Evolutionary conservation across 2,797 vertebrate genomes (phyloP).

Genomic region (Etheostoma perlongum): DNA sequence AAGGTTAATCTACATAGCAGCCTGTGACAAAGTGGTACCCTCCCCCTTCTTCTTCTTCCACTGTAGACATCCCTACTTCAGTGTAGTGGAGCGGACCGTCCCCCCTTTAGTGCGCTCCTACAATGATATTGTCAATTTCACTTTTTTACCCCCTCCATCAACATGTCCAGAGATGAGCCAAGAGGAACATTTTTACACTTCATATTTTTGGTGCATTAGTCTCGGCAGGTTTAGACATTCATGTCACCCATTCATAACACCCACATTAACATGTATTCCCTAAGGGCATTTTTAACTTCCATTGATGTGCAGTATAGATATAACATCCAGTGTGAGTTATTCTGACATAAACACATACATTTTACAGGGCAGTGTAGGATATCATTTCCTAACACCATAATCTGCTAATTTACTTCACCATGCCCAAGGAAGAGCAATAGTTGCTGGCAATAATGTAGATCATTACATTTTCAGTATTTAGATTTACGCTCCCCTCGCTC

Average conservation of each 20-base stretch:
- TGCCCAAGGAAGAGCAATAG: conserved; percentile 66
- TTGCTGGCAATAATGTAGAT: conserved; percentile 70
- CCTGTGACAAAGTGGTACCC: conserved; percentile 95
- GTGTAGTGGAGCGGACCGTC: conserved; percentile 84
- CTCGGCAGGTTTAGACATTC: conserved; percentile 41
- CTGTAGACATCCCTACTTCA: conserved; percentile 85
- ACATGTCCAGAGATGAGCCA: conserved; percentile 74
- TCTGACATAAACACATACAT: conserved; percentile 49
- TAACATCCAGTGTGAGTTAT: conserved; percentile 40
- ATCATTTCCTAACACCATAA: conserved; percentile 64
- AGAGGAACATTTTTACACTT: conserved; percentile 57
- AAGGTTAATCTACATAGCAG: conserved; percentile 97
- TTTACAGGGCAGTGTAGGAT: conserved; percentile 49
- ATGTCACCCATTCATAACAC: conserved; percentile 56
- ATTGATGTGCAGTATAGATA: conserved; percentile 42
- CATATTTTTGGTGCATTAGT: conserved; percentile 40
- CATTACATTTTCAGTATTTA: conserved; percentile 63
- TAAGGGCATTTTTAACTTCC: conserved; percentile 59
- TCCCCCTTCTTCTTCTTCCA: conserved; percentile 88
- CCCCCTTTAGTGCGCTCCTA: conserved; percentile 82
- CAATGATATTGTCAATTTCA: conserved; percentile 83
- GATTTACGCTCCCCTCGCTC: conserved; percentile 54
- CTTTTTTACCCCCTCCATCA: conserved; percentile 70
- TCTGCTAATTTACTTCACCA: conserved; percentile 74
- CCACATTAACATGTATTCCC: conserved; percentile 61